A percentile compares a stretch with the other conserved stretches of the same genome.
Conservation (phyloP, 2,888 invertebrate genomes). For the Lysandra coridon region DNA sequence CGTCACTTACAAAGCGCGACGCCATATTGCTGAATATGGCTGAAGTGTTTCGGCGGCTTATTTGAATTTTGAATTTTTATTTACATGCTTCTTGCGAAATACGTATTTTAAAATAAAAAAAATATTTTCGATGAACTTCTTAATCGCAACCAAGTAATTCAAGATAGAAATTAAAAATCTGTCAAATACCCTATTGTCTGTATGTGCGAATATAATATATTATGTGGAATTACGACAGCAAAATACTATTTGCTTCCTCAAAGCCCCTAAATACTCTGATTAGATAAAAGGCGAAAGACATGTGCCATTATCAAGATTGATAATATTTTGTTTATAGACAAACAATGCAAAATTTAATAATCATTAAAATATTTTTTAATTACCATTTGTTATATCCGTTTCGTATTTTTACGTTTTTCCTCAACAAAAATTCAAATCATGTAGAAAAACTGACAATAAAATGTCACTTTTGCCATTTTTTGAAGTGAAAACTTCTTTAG, state of each 20-base stretch:
- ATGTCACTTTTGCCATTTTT: not conserved
- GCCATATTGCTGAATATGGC: too few relatives aligned
- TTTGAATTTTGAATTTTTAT: too few relatives aligned
- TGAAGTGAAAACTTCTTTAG: too few relatives aligned
- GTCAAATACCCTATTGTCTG: too few relatives aligned
- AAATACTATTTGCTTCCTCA: not conserved
- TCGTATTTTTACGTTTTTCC: not conserved
- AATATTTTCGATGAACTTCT: too few relatives aligned
- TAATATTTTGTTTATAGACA: constrained; percentile 19
- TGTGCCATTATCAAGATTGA: constrained; percentile 15
- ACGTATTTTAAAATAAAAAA: too few relatives aligned
- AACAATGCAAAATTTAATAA: not conserved
- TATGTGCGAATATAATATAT: too few relatives aligned
- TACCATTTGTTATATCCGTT: not conserved
- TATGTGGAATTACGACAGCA: not conserved
- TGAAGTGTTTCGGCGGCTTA: too few relatives aligned
- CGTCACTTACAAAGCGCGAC: too few relatives aligned
- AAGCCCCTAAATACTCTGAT: constrained; percentile 36
- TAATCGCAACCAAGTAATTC: too few relatives aligned
- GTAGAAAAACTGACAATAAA: not conserved
- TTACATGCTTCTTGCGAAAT: too few relatives aligned
- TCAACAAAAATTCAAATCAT: not conserved
- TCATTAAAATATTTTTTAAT: not conserved
- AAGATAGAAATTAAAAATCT: too few relatives aligned
- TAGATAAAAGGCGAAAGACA: constrained; percentile 13